A percentile compares a stretch with the other conserved stretches of the same genome.
Conservation (phyloP, 1,140 invertebrate genomes). For the Lerema accius region DNA sequence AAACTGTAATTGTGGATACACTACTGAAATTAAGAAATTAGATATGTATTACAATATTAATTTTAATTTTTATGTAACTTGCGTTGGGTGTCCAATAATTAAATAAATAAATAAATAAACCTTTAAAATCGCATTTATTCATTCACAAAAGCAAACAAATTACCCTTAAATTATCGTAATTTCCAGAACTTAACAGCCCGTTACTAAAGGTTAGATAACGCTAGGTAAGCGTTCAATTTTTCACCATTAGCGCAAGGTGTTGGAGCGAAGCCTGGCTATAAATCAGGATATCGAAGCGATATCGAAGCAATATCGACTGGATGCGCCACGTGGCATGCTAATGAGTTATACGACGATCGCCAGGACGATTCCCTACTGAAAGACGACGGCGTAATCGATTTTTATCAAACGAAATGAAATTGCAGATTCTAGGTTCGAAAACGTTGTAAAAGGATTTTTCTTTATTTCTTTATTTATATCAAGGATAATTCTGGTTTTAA, state of each 20-base stretch:
- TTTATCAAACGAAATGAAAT: not conserved
- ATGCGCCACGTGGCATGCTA: conserved; percentile 23
- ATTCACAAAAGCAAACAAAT: too few relatives aligned
- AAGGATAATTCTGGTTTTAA: too few relatives aligned
- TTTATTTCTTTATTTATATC: too few relatives aligned
- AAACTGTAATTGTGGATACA: too few relatives aligned
- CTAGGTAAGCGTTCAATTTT: conserved; percentile 24
- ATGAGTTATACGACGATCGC: conserved; percentile 2
- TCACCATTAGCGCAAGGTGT: conserved; percentile 26
- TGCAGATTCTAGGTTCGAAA: too few relatives aligned
- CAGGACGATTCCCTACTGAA: not conserved
- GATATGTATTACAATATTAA: too few relatives aligned
- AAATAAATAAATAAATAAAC: too few relatives aligned
- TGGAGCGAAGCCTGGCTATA: conserved; percentile 7
- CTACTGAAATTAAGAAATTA: too few relatives aligned
- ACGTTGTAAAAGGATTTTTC: too few relatives aligned
- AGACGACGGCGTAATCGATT: not conserved
- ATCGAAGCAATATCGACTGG: conserved; percentile 12
- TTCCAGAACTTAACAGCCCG: not conserved
- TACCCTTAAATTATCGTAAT: not conserved
- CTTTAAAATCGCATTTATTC: too few relatives aligned
- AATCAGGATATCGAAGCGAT: conserved; percentile 25
- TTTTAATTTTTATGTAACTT: too few relatives aligned
- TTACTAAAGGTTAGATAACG: conserved; percentile 31
- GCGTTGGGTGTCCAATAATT: too few relatives aligned